phyloP scores from a whole-genome alignment of 2,797 vertebrate genomes.

The Sebastes umbrosus region DNA sequence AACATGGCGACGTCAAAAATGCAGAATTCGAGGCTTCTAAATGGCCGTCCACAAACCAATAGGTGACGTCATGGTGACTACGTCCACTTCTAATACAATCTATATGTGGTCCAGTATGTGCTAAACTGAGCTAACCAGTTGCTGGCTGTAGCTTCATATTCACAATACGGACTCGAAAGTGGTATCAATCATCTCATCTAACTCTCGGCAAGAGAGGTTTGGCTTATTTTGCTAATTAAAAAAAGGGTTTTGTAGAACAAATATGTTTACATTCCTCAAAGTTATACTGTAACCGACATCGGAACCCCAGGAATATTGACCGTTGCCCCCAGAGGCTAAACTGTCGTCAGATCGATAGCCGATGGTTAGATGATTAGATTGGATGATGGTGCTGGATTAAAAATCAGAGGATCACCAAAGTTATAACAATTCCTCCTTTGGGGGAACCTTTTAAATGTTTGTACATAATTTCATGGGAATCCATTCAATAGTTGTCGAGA shows the following conservation, averaged over 20 bases:
- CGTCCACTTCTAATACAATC: too few relatives aligned
- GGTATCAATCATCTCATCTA: not conserved
- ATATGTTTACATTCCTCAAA: not conserved
- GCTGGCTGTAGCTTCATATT: not conserved
- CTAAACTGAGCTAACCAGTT: not conserved
- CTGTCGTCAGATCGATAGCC: not conserved
- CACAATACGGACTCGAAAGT: not conserved
- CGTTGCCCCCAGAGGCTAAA: not conserved
- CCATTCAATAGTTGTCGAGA: not conserved
- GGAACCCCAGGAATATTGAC: not conserved
- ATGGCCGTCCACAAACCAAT: too few relatives aligned
- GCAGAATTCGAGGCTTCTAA: too few relatives aligned
- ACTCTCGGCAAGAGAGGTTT: not conserved
- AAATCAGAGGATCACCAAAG: not conserved
- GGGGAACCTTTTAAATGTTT: not conserved
- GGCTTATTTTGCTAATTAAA: not conserved
- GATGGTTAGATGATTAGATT: too few relatives aligned
- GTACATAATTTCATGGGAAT: not conserved
- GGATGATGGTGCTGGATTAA: too few relatives aligned
- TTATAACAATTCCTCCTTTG: not conserved
- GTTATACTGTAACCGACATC: not conserved
- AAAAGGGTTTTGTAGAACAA: not conserved
- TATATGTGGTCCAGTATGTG: not conserved
- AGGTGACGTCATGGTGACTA: too few relatives aligned
- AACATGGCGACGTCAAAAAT: too few relatives aligned